These are phyloP conservation scores for Chaetodon trifasciatus DNA, from an alignment of 2,797 vertebrate genomes.

Conservation along the genomic window DNA sequence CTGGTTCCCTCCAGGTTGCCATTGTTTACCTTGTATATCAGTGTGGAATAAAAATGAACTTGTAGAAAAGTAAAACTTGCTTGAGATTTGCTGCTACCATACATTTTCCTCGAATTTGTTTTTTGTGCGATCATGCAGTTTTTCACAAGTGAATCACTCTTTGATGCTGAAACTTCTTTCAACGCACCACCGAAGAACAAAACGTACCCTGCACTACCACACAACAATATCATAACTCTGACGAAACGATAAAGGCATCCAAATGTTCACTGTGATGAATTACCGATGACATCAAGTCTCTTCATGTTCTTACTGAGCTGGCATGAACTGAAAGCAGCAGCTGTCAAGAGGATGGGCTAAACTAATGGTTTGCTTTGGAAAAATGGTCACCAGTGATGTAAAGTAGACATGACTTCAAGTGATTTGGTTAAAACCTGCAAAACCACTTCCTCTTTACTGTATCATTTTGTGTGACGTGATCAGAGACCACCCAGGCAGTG, in stretches of 20 bases:
- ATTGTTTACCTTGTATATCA: not conserved
- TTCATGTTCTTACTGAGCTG: not conserved
- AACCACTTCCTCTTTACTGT: conserved; percentile 15
- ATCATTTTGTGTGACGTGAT: not conserved
- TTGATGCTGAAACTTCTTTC: not conserved
- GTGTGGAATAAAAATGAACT: not conserved
- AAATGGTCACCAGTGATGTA: not conserved
- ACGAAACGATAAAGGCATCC: not conserved
- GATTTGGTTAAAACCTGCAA: not conserved
- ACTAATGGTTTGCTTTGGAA: not conserved
- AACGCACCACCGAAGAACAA: not conserved
- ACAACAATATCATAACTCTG: not conserved
- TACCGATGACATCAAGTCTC: not conserved
- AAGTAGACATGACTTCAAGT: not conserved
- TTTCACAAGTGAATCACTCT: not conserved
- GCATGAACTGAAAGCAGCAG: not conserved
- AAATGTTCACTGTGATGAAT: not conserved
- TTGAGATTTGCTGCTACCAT: not conserved
- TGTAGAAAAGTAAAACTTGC: not conserved
- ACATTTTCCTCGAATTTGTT: not conserved
- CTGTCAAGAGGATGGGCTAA: not conserved
- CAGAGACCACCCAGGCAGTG: conserved; percentile 10
- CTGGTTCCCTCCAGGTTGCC: not conserved
- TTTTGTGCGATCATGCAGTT: not conserved
- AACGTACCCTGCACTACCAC: too few species aligned